Evolutionary conservation across 2,797 vertebrate species (phyloP).

Genomic region (Malurus splendens): DNA sequence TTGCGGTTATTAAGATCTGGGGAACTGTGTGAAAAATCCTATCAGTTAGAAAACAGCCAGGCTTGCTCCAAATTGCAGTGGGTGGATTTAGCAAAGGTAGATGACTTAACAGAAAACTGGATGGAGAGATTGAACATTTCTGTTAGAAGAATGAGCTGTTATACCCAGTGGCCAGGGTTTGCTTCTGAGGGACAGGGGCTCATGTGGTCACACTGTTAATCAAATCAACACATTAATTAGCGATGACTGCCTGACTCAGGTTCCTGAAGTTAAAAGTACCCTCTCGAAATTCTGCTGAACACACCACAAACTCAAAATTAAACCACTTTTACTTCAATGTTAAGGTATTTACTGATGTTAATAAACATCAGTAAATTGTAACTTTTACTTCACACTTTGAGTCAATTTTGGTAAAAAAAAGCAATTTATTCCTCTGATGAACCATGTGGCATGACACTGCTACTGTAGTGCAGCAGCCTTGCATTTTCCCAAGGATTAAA

Average conservation of each 20-base stretch:
- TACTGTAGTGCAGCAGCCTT: not conserved
- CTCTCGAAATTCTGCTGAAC: not conserved
- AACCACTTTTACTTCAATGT: not conserved
- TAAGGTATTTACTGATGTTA: not conserved
- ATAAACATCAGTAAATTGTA: not conserved
- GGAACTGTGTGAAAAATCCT: not conserved
- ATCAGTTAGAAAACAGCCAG: not conserved
- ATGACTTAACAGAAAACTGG: not conserved
- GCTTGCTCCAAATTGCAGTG: not conserved
- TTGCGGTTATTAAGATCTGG: not conserved
- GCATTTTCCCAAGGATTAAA: not conserved
- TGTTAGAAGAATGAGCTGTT: not conserved
- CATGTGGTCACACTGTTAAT: not conserved
- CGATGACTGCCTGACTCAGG: not conserved
- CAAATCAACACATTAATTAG: not conserved
- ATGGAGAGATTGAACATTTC: not conserved
- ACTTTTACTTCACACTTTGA: not conserved
- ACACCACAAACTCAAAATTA: not conserved
- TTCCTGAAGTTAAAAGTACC: not conserved
- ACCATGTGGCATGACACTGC: not conserved
- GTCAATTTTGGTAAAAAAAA: too few relatives aligned
- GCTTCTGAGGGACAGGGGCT: not conserved
- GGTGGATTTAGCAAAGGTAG: not conserved
- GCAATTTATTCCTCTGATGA: not conserved
- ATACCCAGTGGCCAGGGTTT: fast-evolving